A percentile compares a stretch with the other conserved stretches of the same genome.
Conservation (phyloP, 2,888 invertebrate species). For the Chironomus riparius region DNA sequence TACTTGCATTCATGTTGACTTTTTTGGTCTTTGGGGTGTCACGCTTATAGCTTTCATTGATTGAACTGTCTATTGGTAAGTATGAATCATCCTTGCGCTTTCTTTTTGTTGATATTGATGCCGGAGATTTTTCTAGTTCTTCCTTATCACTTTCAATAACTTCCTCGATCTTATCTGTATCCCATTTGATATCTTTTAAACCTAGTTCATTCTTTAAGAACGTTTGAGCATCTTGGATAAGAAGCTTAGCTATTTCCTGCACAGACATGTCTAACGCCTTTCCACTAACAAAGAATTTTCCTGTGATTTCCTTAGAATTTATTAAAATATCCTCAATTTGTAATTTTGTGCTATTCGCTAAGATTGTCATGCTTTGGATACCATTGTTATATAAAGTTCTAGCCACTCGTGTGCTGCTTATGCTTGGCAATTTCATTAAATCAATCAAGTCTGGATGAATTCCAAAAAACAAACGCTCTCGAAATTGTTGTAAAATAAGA, state of each 20-base stretch:
- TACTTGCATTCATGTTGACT: not conserved
- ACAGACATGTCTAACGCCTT: constrained; percentile 57
- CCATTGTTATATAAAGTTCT: constrained; percentile 74
- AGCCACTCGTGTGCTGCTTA: constrained; percentile 72
- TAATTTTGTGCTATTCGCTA: constrained; percentile 64
- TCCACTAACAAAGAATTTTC: constrained; percentile 70
- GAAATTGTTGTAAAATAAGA: constrained; percentile 83
- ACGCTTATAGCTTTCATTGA: not conserved
- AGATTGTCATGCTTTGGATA: constrained; percentile 62
- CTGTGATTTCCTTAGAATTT: constrained; percentile 74
- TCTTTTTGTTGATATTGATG: not conserved
- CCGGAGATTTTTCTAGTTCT: not conserved
- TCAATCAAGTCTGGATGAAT: constrained; percentile 87
- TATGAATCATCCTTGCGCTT: not conserved
- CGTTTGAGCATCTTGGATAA: constrained; percentile 69
- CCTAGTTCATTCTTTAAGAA: constrained; percentile 65
- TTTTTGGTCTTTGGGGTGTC: not conserved
- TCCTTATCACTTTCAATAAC: not conserved
- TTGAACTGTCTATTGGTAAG: not conserved
- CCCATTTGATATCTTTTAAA: constrained; percentile 61
- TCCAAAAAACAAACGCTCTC: constrained; percentile 88
- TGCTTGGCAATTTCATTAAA: constrained; percentile 69
- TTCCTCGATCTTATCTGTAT: not conserved
- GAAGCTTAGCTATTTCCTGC: constrained; percentile 66
- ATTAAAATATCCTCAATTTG: constrained; percentile 67